Conservation (phyloP, 1,140 invertebrate species). For the Bombus turneri region DNA sequence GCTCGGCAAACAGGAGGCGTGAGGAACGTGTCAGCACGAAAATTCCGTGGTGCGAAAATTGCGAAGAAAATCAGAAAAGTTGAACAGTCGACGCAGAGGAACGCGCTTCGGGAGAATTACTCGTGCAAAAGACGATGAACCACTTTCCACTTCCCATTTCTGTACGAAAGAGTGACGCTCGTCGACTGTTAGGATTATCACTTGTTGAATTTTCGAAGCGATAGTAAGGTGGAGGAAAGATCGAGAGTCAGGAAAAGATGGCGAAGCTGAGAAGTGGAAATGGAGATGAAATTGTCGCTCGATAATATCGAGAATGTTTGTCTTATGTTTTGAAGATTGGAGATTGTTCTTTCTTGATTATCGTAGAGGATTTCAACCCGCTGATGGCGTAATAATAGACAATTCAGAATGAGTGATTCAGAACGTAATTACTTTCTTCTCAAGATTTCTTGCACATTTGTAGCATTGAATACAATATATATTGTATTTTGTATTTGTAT, state of each 20-base stretch:
- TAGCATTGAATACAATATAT: too few species aligned
- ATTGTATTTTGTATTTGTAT: too few species aligned
- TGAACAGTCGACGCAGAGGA: constrained; percentile 10
- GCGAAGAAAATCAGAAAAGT: constrained; percentile 5
- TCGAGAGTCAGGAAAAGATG: not conserved
- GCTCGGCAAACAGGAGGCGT: constrained; percentile 16
- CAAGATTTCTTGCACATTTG: too few species aligned
- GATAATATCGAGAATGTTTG: not conserved
- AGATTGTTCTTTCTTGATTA: not conserved
- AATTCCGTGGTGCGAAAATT: constrained; percentile 18
- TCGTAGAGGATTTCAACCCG: too few species aligned
- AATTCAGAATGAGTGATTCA: too few species aligned
- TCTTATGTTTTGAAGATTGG: not conserved
- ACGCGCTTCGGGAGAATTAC: constrained; percentile 11
- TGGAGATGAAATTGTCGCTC: not conserved
- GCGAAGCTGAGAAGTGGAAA: not conserved
- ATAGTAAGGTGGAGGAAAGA: too few species aligned
- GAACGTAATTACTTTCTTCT: too few species aligned
- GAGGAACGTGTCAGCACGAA: not conserved
- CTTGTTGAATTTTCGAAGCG: constrained; percentile 22
- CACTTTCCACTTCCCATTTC: not conserved
- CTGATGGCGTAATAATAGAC: too few species aligned
- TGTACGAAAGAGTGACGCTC: not conserved
- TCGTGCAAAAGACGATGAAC: not conserved
- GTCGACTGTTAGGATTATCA: constrained; percentile 1